phyloP scores from a whole-genome alignment of 2,888 invertebrate genomes.

The Hemicrepidius hirtus region DNA sequence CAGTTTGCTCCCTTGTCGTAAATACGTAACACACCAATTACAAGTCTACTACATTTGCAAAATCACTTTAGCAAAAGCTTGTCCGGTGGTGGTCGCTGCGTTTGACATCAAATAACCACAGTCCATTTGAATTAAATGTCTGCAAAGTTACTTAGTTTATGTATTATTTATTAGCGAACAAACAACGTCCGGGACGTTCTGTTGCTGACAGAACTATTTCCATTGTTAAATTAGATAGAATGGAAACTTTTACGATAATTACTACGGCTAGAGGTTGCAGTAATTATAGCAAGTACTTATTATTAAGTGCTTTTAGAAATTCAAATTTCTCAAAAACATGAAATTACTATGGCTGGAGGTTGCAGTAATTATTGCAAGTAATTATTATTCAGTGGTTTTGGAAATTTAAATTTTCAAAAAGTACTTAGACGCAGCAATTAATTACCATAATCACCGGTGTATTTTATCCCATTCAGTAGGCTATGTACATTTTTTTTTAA shows the following conservation, averaged over 20 bases:
- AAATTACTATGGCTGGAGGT: too few relatives aligned
- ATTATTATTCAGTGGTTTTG: too few relatives aligned
- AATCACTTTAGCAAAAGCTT: conserved; percentile 42
- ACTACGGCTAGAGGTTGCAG: not conserved
- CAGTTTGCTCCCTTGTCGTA: too few relatives aligned
- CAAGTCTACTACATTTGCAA: conserved; percentile 39
- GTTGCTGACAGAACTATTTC: conserved; percentile 54
- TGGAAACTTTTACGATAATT: conserved; percentile 25
- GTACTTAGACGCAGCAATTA: too few relatives aligned
- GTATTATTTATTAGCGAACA: conserved; percentile 55
- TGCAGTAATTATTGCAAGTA: too few relatives aligned
- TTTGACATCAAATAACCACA: conserved; percentile 57
- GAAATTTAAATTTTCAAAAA: too few relatives aligned
- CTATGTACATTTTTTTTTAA: too few relatives aligned
- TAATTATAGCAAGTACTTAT: not conserved
- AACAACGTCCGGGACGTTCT: conserved; percentile 26
- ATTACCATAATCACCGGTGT: too few relatives aligned
- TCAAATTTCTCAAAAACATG: too few relatives aligned
- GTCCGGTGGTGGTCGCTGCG: conserved; percentile 48
- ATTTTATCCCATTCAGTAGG: too few relatives aligned
- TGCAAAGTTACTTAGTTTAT: conserved; percentile 55
- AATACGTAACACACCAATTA: conserved; percentile 25
- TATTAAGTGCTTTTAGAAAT: not conserved
- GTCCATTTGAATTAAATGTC: conserved; percentile 59
- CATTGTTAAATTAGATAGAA: conserved; percentile 30